Evolutionary conservation across 2,113 vertebrate genomes (phyloP), one percentile per base, ranked within the genome.

Genomic region (Mormoops blainvillei): DNA sequence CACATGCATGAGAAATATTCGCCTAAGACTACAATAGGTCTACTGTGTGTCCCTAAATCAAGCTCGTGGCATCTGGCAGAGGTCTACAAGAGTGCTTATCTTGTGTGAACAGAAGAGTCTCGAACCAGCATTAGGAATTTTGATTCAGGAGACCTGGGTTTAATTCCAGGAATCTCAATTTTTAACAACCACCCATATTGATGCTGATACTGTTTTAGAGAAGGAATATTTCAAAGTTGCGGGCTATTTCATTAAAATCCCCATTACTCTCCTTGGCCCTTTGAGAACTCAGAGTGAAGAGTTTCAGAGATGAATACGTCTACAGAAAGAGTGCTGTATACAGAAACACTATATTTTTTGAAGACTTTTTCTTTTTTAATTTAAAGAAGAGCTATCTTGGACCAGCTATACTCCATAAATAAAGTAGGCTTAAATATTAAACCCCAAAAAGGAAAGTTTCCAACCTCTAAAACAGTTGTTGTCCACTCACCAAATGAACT

Each of bases 361-460:
- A 31, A 78, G n/a, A 43, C 18, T 71, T 48, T 28, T 71, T 65
- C 92, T 70, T 89, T 95, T 96, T 95, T 61, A 95, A 94, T 97
- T 91, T 95, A 87, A 93, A 86, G 45, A 96, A 95, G 61, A 84
- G 45, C 89, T 87, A n/a, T 96, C 83, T 77, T 96, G 89, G 89
- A 61, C 19, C 41, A 89, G 68, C 78, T 73, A 24, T 63, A 14
- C 41, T 80, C 56, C 73, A 82, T 96, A 94, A 97, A 95, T 97
- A 95, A 92, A 87, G 48, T 12, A 81, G 45, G 65, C 19, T 81
- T 90, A 81, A 91, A 45, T 36, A 90, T 95, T 91, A 92, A 89
- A 61, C 41, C 85, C 61, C 43, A 65, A 58, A 94, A 81, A 38
- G 22, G 36, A 89, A 94, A 88, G 48, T 38, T 26, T 89, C 8